Evolutionary conservation across 2,113 vertebrate genomes (phyloP).

Genomic region (Clarias batrachus): DNA sequence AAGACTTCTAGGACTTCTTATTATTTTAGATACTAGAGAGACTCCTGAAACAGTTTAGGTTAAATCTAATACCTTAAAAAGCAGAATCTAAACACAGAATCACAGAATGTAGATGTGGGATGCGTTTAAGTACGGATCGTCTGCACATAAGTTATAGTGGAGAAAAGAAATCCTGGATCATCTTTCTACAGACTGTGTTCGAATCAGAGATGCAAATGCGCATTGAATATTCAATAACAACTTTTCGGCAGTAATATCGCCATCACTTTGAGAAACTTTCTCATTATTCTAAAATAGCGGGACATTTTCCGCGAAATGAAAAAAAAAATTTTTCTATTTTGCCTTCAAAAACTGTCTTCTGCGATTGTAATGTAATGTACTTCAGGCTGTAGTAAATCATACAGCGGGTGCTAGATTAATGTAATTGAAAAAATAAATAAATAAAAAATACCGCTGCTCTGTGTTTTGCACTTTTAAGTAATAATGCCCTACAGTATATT

Average conservation of each 20-base stretch:
- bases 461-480: slow-evolving; percentile 5
- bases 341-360: neutral
- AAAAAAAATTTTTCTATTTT: slow-evolving; percentile 11
- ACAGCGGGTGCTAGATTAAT: neutral
- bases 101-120: neutral
- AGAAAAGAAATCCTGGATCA: neutral
- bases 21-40: neutral
- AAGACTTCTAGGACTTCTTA: too few relatives aligned
- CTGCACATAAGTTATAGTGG: neutral
- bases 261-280: neutral
- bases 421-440: neutral
- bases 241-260: neutral
- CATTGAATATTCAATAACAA: neutral
- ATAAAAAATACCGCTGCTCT: neutral
- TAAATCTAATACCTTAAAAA: neutral
- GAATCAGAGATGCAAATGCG: slow-evolving; percentile 3
- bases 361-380: neutral
- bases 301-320: neutral
- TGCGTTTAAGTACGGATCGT: too few relatives aligned
- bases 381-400: slow-evolving; percentile 8
- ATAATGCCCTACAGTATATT: neutral
- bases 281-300: neutral
- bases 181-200: too few relatives aligned
- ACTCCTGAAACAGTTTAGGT: too few relatives aligned
- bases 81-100: neutral